Base-by-base conservation (phyloP, 2,113 vertebrate species). In the Sorex fumeus region DNA sequence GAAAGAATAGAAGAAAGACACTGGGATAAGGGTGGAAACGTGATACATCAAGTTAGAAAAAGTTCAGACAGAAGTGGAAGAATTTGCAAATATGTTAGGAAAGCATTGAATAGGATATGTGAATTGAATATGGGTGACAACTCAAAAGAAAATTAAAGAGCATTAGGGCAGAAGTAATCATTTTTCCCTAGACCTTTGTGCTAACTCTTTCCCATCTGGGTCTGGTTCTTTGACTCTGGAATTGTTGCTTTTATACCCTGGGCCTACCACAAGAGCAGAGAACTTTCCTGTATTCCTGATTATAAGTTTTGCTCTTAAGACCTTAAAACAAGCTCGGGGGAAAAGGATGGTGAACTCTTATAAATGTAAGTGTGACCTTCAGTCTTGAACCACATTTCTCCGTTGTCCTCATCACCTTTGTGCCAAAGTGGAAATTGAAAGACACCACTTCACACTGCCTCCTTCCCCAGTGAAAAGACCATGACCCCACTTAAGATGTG, bases 141-240 rank as follows among this genome's bases (percentile, higher is more conserved):
- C 0, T 0, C n/a, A 15, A 64, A 47, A 19, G 70, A 34, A 40
- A 75, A 32, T 12, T 21, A 8, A 53, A 82, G 66, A 70, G 7
- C 30, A 19, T 6, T 15, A 4, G 10, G 2, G 12, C 15, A 62
- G 66, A 15, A 8, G 5, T 27, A 21, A 0, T 25, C 5, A 0
- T 30, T 8, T 3, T 16, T 8, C 7, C 3, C 5, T 21, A 75
- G 57, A 16, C 25, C 28, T n/a, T 53, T 53, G 7, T 15, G 45
- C 1, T 5, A 50, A 45, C 2, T 53, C 30, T 27, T 28, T 40
- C 28, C 28, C 18, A 71, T 50, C 28, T 13, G 2, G 43, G 1
- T 32, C n/a, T n/a, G 6, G 19, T n/a, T 69, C 75, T 74, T 21
- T 82, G 40, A 0, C 30, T 64, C 57, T 82, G 25, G 79, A 36